A percentile compares a stretch with the other conserved stretches of the same genome.
phyloP scores from a whole-genome alignment of 2,113 vertebrate genomes.

The Corythaixoides concolor region DNA sequence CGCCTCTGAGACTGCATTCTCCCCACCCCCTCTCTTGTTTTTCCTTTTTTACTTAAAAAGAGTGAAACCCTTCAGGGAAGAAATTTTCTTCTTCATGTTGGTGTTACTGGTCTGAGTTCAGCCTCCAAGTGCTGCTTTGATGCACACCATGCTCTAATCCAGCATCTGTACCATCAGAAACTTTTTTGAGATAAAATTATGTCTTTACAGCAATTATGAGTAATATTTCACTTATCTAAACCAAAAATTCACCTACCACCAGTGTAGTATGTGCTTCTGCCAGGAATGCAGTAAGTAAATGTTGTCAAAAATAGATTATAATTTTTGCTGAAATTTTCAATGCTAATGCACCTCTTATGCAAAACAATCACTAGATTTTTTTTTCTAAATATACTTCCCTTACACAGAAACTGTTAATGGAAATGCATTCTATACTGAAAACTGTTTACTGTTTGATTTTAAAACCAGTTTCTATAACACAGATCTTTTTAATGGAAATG shows the following conservation, averaged over 20 bases:
- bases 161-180: background rate
- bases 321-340: background rate
- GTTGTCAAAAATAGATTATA: background rate
- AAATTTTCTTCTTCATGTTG: background rate
- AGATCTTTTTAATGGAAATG: conserved; percentile 8
- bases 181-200: background rate
- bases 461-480: background rate
- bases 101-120: background rate
- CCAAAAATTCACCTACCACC: background rate
- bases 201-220: background rate
- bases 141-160: background rate
- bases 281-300: background rate
- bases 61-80: background rate
- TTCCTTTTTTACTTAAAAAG: background rate
- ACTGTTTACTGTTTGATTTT: conserved; percentile 4
- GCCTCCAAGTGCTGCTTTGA: background rate
- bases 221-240: background rate
- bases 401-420: background rate
- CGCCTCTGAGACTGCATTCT: background rate
- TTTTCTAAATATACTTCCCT: background rate
- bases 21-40: fast-evolving
- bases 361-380: background rate
- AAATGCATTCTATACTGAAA: background rate
- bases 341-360: background rate
- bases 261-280: background rate